phyloP scores from a whole-genome alignment of 2,888 invertebrate species.

The Heliconius aoede region DNA sequence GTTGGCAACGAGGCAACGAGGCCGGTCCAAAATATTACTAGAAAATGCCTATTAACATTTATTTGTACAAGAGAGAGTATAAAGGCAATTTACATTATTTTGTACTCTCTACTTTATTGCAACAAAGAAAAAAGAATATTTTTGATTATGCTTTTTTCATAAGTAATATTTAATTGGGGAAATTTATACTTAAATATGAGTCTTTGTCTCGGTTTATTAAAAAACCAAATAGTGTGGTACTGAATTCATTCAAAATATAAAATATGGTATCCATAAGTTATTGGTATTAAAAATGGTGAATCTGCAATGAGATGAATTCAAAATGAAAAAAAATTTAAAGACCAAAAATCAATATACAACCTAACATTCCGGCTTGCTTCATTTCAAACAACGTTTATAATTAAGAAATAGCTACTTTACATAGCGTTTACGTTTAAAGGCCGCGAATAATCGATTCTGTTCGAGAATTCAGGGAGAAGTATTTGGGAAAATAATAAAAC shows the following conservation, averaged over 20 bases:
- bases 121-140: neutral
- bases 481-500: slow-evolving; percentile 27
- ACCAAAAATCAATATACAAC: neutral
- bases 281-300: neutral
- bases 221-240: no score
- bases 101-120: neutral
- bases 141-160: neutral
- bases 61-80: slow-evolving; percentile 1
- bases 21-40: slow-evolving; percentile 4
- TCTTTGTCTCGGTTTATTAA: no score
- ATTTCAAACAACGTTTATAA: neutral
- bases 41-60: slow-evolving; percentile 3
- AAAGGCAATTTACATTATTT: neutral
- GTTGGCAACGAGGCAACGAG: neutral
- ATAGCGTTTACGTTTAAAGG: slow-evolving; percentile 3
- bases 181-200: no score
- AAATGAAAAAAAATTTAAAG: neutral
- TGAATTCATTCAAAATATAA: no score
- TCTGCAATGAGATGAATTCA: neutral
- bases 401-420: slow-evolving; percentile 18
- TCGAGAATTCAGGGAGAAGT: slow-evolving; percentile 16
- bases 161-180: neutral
- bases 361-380: neutral
- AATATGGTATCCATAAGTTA: neutral
- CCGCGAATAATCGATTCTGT: slow-evolving; percentile 6